Percentiles rank a stretch among this genome's conserved stretches.
phyloP scores from a whole-genome alignment of 1,140 invertebrate genomes.

The Diachasmimorpha longicaudata region DNA sequence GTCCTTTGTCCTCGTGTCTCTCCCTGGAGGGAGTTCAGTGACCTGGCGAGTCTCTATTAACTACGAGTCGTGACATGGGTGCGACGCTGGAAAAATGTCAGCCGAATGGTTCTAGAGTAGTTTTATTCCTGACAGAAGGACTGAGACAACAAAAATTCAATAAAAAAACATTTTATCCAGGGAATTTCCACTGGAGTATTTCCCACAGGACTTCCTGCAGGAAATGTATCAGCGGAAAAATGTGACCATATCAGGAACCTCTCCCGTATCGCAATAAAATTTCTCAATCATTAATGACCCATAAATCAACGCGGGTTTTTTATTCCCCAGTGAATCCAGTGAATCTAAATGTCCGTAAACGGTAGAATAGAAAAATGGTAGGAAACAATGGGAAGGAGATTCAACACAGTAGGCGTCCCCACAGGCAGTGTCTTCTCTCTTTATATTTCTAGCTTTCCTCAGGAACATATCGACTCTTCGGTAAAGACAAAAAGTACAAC shows the following conservation, averaged over 20 bases:
- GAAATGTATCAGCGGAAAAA: too few relatives aligned
- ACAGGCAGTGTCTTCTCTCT: too few relatives aligned
- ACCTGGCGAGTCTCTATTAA: background rate
- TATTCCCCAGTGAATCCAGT: background rate
- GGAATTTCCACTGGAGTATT: too few relatives aligned
- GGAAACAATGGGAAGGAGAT: too few relatives aligned
- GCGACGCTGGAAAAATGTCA: background rate
- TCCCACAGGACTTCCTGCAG: too few relatives aligned
- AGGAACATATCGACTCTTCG: too few relatives aligned
- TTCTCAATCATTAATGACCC: background rate
- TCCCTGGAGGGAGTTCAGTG: background rate
- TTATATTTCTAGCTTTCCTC: too few relatives aligned
- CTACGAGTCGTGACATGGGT: constrained; percentile 15
- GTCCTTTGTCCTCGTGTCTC: background rate
- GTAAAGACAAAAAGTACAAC: too few relatives aligned
- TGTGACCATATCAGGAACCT: background rate
- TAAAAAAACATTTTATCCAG: too few relatives aligned
- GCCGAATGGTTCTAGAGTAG: background rate
- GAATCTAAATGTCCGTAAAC: background rate
- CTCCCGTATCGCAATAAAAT: background rate
- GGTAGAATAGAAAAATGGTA: too few relatives aligned
- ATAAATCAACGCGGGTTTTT: background rate
- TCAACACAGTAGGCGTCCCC: too few relatives aligned
- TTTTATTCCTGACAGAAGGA: background rate
- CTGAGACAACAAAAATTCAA: too few relatives aligned